Conservation (phyloP, 1,140 invertebrate genomes). For the Mamestra configurata region DNA sequence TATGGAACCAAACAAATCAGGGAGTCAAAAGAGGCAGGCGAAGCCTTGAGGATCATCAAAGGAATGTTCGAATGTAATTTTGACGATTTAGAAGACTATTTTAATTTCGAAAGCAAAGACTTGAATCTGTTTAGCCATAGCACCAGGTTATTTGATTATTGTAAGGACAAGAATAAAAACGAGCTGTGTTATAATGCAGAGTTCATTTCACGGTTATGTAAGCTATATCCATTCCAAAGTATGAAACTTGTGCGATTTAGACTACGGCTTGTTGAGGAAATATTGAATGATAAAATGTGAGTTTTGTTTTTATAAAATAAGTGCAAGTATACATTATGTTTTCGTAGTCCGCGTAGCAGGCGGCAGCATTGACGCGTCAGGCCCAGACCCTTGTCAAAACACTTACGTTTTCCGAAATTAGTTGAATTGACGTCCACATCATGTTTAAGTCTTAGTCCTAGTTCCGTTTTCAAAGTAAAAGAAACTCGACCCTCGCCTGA, state of each 20-base stretch:
- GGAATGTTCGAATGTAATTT: conserved; percentile 92
- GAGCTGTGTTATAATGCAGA: conserved; percentile 91
- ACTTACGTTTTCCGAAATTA: too few relatives aligned
- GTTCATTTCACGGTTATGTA: conserved; percentile 92
- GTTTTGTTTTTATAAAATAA: neutral
- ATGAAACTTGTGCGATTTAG: conserved; percentile 93
- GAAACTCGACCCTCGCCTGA: too few relatives aligned
- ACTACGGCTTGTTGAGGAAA: conserved; percentile 89
- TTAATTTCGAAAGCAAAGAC: conserved; percentile 91
- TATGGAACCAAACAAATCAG: conserved; percentile 93
- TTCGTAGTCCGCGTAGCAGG: too few relatives aligned
- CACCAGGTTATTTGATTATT: conserved; percentile 92
- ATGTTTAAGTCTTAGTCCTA: too few relatives aligned
- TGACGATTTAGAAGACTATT: conserved; percentile 90
- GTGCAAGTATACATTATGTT: too few relatives aligned
- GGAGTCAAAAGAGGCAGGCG: conserved; percentile 88
- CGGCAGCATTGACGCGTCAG: too few relatives aligned
- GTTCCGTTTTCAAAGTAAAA: too few relatives aligned
- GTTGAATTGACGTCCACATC: too few relatives aligned
- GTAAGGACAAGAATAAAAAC: conserved; percentile 87
- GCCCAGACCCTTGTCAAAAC: too few relatives aligned
- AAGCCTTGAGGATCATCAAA: conserved; percentile 89
- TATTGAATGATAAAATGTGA: conserved; percentile 91
- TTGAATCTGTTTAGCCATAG: conserved; percentile 93
- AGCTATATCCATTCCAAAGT: conserved; percentile 93